Conservation (phyloP, 2,113 vertebrate genomes). For the Ciconia stormi region DNA sequence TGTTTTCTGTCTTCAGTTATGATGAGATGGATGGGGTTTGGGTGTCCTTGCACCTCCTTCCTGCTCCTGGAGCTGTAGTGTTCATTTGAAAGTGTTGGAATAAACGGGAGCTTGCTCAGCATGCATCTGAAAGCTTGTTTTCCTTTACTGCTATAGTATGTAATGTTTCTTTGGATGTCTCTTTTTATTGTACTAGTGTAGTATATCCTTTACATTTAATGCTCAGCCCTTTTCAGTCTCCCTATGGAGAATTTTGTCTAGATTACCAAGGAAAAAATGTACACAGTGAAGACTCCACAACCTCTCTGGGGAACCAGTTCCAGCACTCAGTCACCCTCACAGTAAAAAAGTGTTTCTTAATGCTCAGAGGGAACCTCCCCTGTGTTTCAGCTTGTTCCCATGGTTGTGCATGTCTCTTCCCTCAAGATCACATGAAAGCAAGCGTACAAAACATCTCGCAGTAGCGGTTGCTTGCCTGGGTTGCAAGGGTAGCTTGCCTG, state of each 20-base stretch:
- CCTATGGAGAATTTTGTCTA: neutral
- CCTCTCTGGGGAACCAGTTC: neutral
- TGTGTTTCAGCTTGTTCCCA: neutral
- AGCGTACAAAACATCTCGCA: too few relatives aligned
- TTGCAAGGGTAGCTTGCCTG: too few relatives aligned
- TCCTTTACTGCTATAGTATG: neutral
- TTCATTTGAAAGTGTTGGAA: neutral
- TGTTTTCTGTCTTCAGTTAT: neutral
- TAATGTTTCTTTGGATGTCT: neutral
- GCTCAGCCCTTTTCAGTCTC: neutral
- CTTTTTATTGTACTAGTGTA: neutral
- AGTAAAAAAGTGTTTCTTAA: neutral
- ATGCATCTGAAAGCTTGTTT: neutral
- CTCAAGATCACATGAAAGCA: neutral
- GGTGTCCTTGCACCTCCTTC: neutral
- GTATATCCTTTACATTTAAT: neutral
- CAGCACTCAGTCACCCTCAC: neutral
- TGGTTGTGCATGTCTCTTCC: neutral
- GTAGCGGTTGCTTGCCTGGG: too few relatives aligned
- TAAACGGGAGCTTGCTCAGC: neutral
- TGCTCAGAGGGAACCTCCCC: neutral
- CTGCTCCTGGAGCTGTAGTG: neutral
- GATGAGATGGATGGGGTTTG: neutral
- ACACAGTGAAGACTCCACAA: accelerated
- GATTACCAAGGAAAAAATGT: neutral